phyloP scores from a whole-genome alignment of 2,888 invertebrate species.

The Drosophila prolongata region DNA sequence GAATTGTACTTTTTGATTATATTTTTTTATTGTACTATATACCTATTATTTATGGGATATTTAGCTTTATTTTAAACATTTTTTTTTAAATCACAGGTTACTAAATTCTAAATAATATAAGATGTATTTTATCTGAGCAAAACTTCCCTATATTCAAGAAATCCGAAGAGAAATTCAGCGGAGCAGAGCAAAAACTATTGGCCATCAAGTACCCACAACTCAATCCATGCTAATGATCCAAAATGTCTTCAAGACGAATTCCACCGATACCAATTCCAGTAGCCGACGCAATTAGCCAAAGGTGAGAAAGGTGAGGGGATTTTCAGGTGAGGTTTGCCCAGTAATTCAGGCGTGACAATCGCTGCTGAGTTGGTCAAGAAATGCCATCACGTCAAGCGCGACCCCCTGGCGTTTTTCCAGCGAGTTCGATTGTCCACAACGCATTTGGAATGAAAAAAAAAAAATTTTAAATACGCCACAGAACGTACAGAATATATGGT shows the following conservation, averaged over 20 bases:
- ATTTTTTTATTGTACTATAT: too few relatives aligned
- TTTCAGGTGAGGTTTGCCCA: slow-evolving; percentile 14
- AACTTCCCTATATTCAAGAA: not conserved
- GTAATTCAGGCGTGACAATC: slow-evolving; percentile 38
- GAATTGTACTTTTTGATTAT: too few relatives aligned
- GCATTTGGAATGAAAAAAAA: slow-evolving; percentile 41
- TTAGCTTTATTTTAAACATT: too few relatives aligned
- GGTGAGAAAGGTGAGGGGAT: slow-evolving; percentile 12
- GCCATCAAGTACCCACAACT: slow-evolving; percentile 30
- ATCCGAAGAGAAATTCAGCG: slow-evolving; percentile 7
- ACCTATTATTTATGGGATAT: too few relatives aligned
- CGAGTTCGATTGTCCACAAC: slow-evolving; percentile 14
- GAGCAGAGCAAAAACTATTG: slow-evolving; percentile 3
- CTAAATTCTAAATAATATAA: too few relatives aligned
- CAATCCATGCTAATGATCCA: slow-evolving; percentile 39
- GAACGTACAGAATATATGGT: slow-evolving; percentile 18
- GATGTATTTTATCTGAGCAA: not conserved
- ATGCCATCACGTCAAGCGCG: slow-evolving; percentile 63
- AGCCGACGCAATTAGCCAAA: slow-evolving; percentile 54
- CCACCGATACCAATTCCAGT: slow-evolving; percentile 43
- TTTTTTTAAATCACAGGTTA: too few relatives aligned
- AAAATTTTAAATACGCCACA: not conserved
- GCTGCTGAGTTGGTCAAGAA: slow-evolving; percentile 45
- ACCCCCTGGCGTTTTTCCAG: slow-evolving; percentile 25
- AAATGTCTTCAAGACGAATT: slow-evolving; percentile 15